Evolutionary conservation across 2,888 invertebrate species (phyloP).

Genomic region (Phortica magna): DNA sequence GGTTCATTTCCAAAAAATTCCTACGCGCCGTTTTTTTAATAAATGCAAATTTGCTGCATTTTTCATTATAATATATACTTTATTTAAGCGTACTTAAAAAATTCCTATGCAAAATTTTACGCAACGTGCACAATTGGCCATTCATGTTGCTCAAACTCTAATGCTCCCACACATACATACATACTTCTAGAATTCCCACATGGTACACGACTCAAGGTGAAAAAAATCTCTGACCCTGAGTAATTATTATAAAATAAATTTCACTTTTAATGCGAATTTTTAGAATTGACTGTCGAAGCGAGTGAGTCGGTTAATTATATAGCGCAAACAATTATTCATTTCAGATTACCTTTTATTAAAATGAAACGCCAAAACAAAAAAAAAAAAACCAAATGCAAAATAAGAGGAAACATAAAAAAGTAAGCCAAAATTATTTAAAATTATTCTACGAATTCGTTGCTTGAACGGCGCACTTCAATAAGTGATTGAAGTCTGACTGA

Average conservation of each 20-base stretch:
- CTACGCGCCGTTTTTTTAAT: too few relatives aligned
- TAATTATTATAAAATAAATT: slow-evolving; percentile 22
- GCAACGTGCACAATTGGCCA: too few relatives aligned
- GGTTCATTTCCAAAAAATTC: too few relatives aligned
- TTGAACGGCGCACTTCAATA: slow-evolving; percentile 22
- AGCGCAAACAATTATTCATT: slow-evolving; percentile 70
- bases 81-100: too few relatives aligned
- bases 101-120: too few relatives aligned
- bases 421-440: background rate
- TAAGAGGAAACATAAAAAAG: background rate
- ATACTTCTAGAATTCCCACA: background rate
- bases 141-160: too few relatives aligned
- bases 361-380: slow-evolving; percentile 8
- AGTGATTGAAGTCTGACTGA: slow-evolving; percentile 19
- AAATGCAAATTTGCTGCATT: too few relatives aligned
- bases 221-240: slow-evolving; percentile 21
- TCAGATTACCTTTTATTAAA: slow-evolving; percentile 60
- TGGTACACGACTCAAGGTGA: slow-evolving; percentile 24
- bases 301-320: slow-evolving; percentile 70
- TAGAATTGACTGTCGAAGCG: slow-evolving; percentile 31
- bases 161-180: too few relatives aligned
- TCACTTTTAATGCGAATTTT: slow-evolving; percentile 31
- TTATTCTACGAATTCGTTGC: slow-evolving; percentile 29
- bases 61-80: too few relatives aligned
- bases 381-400: background rate